Percentiles rank a stretch among this genome's conserved stretches.
phyloP scores from a whole-genome alignment of 2,113 vertebrate genomes.

The Heptranchias perlo region DNA sequence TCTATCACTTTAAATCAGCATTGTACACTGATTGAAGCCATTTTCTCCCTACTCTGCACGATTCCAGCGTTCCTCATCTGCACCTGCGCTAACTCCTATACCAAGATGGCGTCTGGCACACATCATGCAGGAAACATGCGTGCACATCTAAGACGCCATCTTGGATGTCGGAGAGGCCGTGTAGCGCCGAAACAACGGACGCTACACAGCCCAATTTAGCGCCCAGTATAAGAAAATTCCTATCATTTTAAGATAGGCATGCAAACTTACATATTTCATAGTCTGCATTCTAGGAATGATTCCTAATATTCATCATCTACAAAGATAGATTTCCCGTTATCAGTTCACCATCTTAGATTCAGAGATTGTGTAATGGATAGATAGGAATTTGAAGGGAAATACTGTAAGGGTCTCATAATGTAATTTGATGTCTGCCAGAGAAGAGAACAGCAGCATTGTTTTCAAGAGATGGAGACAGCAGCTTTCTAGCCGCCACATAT shows the following conservation, averaged over 20 bases:
- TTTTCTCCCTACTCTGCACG: too few relatives aligned
- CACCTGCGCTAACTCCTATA: too few relatives aligned
- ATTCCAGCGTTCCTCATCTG: too few relatives aligned
- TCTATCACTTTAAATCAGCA: too few relatives aligned
- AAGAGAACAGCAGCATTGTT: slow-evolving; percentile 50
- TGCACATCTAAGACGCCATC: too few relatives aligned
- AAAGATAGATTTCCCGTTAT: not conserved
- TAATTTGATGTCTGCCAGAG: slow-evolving; percentile 49
- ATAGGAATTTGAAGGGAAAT: not conserved
- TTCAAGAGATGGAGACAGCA: slow-evolving; percentile 54
- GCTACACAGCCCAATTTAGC: too few relatives aligned
- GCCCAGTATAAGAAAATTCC: not conserved
- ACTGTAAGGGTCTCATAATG: slow-evolving; percentile 53
- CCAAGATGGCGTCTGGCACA: too few relatives aligned
- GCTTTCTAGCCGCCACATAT: slow-evolving; percentile 50
- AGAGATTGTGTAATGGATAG: not conserved
- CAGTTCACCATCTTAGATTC: not conserved
- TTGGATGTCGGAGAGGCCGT: too few relatives aligned
- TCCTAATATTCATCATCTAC: not conserved
- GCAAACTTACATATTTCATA: not conserved
- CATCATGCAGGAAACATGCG: too few relatives aligned
- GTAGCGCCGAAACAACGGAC: too few relatives aligned
- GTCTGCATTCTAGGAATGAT: not conserved
- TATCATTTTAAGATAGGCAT: not conserved
- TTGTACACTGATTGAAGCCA: too few relatives aligned